Evolutionary conservation across 2,797 vertebrate genomes (phyloP).

Genomic region (Sebastiscus albofasciatus): DNA sequence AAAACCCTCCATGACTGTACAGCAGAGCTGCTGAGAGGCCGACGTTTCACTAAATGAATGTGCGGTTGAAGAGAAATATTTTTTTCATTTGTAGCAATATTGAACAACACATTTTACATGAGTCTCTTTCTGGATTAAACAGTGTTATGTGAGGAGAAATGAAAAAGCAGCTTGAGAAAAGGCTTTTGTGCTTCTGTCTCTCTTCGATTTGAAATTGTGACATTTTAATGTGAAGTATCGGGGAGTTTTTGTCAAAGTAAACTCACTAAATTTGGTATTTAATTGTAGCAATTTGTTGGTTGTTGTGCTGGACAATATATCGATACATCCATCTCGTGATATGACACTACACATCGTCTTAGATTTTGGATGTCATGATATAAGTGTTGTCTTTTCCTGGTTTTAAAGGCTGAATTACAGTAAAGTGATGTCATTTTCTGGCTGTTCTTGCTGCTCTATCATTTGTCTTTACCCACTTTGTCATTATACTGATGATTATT

Average conservation of each 20-base stretch:
- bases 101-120: not conserved
- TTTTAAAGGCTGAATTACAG: too few species aligned
- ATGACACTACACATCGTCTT: too few species aligned
- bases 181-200: not conserved
- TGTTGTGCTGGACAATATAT: too few species aligned
- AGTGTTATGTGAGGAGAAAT: not conserved
- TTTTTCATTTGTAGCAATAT: not conserved
- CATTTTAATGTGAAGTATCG: not conserved
- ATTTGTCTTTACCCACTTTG: too few species aligned
- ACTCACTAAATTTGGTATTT: too few species aligned
- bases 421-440: too few species aligned
- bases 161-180: not conserved
- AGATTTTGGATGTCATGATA: too few species aligned
- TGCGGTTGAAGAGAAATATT: not conserved
- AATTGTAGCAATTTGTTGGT: too few species aligned
- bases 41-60: not conserved
- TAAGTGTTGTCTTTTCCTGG: too few species aligned
- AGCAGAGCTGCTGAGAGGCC: not conserved
- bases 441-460: too few species aligned
- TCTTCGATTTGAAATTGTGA: not conserved
- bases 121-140: not conserved
- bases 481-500: too few species aligned
- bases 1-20: conserved; percentile 30
- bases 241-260: not conserved
- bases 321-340: too few species aligned